A percentile compares a stretch with the other conserved stretches of the same genome.
These are phyloP conservation scores for Macrophya alboannulata DNA, from an alignment of 2,888 invertebrate species.

Conservation along the genomic window DNA sequence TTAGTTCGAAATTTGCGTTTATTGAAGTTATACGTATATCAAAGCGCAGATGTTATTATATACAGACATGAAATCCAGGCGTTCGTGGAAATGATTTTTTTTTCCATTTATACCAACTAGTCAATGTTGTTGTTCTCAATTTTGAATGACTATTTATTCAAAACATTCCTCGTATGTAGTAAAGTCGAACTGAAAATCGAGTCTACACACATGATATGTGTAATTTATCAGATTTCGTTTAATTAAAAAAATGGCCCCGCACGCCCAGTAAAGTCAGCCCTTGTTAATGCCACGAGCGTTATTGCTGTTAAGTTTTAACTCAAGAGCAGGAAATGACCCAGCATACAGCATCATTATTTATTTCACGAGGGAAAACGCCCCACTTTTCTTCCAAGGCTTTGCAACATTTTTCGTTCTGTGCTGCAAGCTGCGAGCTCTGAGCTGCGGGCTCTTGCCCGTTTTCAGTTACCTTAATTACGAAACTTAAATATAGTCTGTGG, in stretches of 20 bases:
- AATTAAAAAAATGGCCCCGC: not conserved
- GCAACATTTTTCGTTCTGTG: slow-evolving; percentile 26
- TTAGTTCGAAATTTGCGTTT: not conserved
- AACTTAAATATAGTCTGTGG: slow-evolving; percentile 45
- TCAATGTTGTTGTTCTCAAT: not conserved
- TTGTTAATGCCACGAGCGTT: not conserved
- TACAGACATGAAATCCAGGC: not conserved
- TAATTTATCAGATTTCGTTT: not conserved
- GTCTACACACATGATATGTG: too few relatives aligned
- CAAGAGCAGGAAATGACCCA: slow-evolving; percentile 43
- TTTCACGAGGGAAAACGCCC: slow-evolving; percentile 32
- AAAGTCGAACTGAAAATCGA: not conserved
- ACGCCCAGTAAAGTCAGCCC: not conserved
- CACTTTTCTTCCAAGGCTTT: slow-evolving; percentile 44
- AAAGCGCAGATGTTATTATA: not conserved
- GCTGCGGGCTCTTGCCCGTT: not conserved
- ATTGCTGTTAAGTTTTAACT: slow-evolving; percentile 36
- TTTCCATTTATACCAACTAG: not conserved
- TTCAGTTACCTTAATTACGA: slow-evolving; percentile 49
- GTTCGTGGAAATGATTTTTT: not conserved
- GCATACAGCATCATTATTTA: slow-evolving; percentile 47
- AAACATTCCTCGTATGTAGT: not conserved
- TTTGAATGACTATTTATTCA: not conserved
- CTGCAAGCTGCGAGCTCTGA: not conserved
- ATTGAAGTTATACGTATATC: not conserved